phyloP scores from a whole-genome alignment of 2,888 invertebrate species.

The Desoria tigrina region DNA sequence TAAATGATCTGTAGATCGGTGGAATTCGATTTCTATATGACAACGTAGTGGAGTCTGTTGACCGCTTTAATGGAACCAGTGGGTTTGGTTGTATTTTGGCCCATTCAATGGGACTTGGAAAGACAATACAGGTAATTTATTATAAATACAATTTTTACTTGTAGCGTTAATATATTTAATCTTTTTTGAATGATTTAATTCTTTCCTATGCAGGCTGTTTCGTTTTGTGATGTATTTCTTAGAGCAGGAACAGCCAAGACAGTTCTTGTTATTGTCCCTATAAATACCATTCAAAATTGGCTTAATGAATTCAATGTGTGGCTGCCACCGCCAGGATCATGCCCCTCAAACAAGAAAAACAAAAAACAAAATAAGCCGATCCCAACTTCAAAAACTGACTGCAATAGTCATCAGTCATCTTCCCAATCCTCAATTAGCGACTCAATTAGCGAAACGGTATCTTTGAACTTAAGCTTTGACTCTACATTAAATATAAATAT shows the following conservation, averaged over 20 bases:
- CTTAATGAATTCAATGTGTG: constrained; percentile 96
- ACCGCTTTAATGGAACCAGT: constrained; percentile 76
- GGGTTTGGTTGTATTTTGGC: constrained; percentile 98
- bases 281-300: constrained; percentile 98
- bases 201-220: constrained; percentile 68
- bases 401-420: neutral
- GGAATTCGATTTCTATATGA: constrained; percentile 95
- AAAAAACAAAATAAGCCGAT: constrained; percentile 5
- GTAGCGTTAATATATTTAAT: neutral
- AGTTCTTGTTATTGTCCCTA: constrained; percentile 95
- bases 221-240: constrained; percentile 94
- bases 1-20: constrained; percentile 78
- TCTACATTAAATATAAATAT: constrained; percentile 16
- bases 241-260: constrained; percentile 84
- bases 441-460: constrained; percentile 13
- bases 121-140: constrained; percentile 73
- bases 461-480: constrained; percentile 17
- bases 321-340: constrained; percentile 71
- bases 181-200: neutral
- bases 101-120: constrained; percentile 99
- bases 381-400: neutral
- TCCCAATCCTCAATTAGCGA: constrained; percentile 4
- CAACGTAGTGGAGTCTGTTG: constrained; percentile 91
- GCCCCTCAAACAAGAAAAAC: neutral
- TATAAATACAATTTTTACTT: constrained; percentile 12